Evolutionary conservation across 2,797 vertebrate genomes (phyloP).

Genomic region (Darevskia nairensis): DNA sequence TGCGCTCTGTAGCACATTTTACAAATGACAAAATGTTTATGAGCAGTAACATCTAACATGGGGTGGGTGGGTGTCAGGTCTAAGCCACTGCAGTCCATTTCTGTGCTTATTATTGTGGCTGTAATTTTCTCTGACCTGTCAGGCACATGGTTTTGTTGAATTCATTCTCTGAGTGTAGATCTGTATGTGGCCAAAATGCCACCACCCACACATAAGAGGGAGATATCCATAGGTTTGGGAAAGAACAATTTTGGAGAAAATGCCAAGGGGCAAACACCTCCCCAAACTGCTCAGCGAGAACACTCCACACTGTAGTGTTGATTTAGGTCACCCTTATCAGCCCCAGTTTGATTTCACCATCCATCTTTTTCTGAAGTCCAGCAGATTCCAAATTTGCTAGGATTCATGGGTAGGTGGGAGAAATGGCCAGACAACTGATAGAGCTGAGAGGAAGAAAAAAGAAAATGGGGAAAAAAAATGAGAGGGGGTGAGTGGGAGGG

Average conservation of each 20-base stretch:
- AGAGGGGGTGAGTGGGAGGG: too few relatives aligned
- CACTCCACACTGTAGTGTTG: not conserved
- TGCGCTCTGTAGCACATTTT: not conserved
- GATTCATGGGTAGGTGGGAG: not conserved
- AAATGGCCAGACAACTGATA: too few relatives aligned
- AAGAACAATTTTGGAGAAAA: not conserved
- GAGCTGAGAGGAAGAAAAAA: too few relatives aligned
- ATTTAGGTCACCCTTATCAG: not conserved
- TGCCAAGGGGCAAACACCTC: not conserved
- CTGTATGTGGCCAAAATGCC: not conserved
- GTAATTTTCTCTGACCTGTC: too few relatives aligned
- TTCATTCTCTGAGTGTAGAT: not conserved
- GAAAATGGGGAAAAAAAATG: too few relatives aligned
- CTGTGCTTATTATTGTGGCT: too few relatives aligned
- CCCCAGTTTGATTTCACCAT: not conserved
- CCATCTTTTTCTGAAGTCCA: not conserved
- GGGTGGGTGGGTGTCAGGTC: too few relatives aligned
- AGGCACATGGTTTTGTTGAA: not conserved
- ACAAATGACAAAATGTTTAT: not conserved
- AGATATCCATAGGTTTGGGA: too few relatives aligned
- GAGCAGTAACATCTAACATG: not conserved
- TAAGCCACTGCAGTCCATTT: too few relatives aligned
- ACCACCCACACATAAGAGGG: too few relatives aligned
- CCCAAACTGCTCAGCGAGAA: not conserved
- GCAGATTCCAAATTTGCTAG: not conserved